Evolutionary conservation across 2,888 invertebrate species (phyloP), one percentile per base, ranked within the genome.

Genomic region (Dione juno): DNA sequence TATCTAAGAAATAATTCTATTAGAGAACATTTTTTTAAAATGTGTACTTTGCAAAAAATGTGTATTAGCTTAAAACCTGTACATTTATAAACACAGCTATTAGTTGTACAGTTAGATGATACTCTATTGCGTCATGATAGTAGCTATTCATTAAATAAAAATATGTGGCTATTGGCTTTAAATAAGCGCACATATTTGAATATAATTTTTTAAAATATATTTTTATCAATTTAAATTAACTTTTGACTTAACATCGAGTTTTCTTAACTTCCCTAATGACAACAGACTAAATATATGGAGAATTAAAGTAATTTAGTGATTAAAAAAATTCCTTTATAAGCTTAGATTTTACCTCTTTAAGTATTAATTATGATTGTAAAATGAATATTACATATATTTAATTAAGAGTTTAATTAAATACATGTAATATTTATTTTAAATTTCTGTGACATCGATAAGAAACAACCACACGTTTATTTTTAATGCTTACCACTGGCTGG

Each of bases 401-500:
- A 37, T 11, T 16, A 37, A 54, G 9, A 10, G 1, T 57, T 5
- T 3, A 28, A 28, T 5, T n/a, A n/a, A n/a, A n/a, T n/a, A n/a
- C n/a, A n/a, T n/a, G n/a, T n/a, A n/a, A n/a, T n/a, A n/a, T n/a
- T n/a, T n/a, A n/a, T n/a, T n/a, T 57, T 16, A 37, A 16, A 1
- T 6, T 19, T 19, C 16, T 19, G 13, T 19, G 6, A 35, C 16
- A 6, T 50, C 1, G 14, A 37, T 52, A 48, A 50, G 16, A 35
- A 50, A 40, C 1, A 35, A 21, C 13, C 19, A 45, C 45, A 63
- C 63, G 35, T n/a, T 53, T 61, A 54, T 63, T 54, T 61, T 65
- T 53, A 19, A 48, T 68, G n/a, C 53, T 72, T 68, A 59, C 72
- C 65, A 74, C 35, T 45, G 53, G 64, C 61, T 63, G 28, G 37